phyloP scores from a whole-genome alignment of 2,888 invertebrate genomes.

The Quadriops clusia region DNA sequence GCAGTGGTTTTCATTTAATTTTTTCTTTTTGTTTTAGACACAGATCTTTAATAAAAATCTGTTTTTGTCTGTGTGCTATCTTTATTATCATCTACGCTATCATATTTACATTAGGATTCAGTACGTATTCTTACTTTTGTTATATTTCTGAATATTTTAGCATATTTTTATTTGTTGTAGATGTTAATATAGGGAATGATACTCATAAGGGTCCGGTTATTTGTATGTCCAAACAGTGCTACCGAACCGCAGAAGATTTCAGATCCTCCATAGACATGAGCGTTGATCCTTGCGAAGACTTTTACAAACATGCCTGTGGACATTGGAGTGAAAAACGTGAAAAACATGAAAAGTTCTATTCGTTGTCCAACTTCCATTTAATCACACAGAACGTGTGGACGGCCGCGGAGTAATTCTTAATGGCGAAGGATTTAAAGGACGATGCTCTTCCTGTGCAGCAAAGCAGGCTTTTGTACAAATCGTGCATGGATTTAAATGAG shows the following conservation, averaged over 20 bases:
- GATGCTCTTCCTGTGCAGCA: constrained; percentile 52
- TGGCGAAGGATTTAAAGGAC: constrained; percentile 38
- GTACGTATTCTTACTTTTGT: too few relatives aligned
- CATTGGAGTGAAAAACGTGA: constrained; percentile 66
- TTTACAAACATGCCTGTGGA: constrained; percentile 68
- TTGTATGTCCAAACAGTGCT: constrained; percentile 45
- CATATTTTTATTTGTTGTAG: too few relatives aligned
- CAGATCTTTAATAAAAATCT: too few relatives aligned
- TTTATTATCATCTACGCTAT: too few relatives aligned
- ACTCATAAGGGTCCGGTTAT: too few relatives aligned
- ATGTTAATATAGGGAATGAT: too few relatives aligned
- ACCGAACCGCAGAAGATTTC: constrained; percentile 61
- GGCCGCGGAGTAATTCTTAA: constrained; percentile 51
- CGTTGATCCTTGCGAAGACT: constrained; percentile 68
- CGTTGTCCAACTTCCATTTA: constrained; percentile 65
- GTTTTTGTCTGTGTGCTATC: too few relatives aligned
- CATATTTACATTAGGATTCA: too few relatives aligned
- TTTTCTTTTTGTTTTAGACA: too few relatives aligned
- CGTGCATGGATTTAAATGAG: constrained; percentile 49
- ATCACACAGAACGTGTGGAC: constrained; percentile 53
- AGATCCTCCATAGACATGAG: constrained; percentile 59
- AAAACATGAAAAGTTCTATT: constrained; percentile 52
- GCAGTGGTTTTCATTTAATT: too few relatives aligned
- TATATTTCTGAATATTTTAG: too few relatives aligned
- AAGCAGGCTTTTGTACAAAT: constrained; percentile 54